A percentile compares a stretch with the other conserved stretches of the same genome.
Evolutionary conservation across 1,140 invertebrate species (phyloP).

Genomic region (Chymomyza costata): DNA sequence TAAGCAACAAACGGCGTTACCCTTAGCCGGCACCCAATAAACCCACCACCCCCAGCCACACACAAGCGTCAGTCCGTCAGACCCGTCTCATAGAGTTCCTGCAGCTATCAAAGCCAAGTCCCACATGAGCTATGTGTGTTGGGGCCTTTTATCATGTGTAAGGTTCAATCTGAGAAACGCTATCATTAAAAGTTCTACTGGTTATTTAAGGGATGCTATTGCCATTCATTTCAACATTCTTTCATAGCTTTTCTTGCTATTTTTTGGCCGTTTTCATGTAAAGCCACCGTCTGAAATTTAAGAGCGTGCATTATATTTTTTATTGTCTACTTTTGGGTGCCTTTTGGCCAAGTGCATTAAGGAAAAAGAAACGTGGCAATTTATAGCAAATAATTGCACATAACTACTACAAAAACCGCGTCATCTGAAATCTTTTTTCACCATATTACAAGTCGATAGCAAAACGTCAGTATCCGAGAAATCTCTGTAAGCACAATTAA

Average conservation of each 20-base stretch:
- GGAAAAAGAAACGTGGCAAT: no score
- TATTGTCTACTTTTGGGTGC: slow-evolving; percentile 39
- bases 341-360: neutral
- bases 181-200: slow-evolving; percentile 35
- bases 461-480: no score
- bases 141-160: slow-evolving; percentile 31
- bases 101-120: no score
- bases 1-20: no score
- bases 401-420: no score
- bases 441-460: no score
- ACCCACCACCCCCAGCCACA: neutral
- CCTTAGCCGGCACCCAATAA: slow-evolving; percentile 5
- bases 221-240: slow-evolving; percentile 15
- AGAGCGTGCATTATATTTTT: slow-evolving; percentile 30
- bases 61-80: neutral
- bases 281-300: slow-evolving; percentile 27
- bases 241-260: neutral
- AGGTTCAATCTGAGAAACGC: slow-evolving; percentile 34
- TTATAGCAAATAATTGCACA: no score
- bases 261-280: no score
- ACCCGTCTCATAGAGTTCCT: slow-evolving; percentile 29
- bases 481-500: no score
- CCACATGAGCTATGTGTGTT: neutral
- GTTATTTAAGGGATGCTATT: slow-evolving; percentile 48
- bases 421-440: no score